Conservation (phyloP, 35 echinoderm and acorn worm genomes). For the Holothuria glaberrima region DNA sequence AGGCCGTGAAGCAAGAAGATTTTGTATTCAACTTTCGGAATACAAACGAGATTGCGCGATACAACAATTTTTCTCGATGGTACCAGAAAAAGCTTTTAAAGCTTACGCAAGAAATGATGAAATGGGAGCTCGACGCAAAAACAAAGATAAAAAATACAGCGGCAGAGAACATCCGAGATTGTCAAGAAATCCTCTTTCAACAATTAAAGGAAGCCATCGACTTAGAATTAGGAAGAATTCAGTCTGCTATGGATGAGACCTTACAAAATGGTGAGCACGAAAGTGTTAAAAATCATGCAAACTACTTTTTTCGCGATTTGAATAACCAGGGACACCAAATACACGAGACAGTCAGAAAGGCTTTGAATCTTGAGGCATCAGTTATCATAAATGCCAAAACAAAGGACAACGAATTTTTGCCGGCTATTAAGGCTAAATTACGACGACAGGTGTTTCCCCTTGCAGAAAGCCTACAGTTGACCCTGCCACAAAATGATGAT, state of each 20-base stretch:
- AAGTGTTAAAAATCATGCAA: constrained; percentile 17
- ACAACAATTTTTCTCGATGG: background rate
- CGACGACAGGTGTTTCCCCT: background rate
- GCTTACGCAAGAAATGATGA: constrained; percentile 6
- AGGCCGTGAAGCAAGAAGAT: constrained; percentile 35
- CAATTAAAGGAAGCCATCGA: background rate
- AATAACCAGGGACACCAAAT: background rate
- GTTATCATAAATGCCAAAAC: constrained; percentile 28
- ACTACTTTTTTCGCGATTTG: constrained; percentile 19
- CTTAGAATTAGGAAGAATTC: background rate
- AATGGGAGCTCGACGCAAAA: constrained; percentile 35
- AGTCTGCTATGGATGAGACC: background rate
- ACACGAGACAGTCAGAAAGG: background rate
- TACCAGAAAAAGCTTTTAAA: background rate
- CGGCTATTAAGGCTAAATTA: background rate
- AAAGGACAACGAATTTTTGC: background rate
- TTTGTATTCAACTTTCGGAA: constrained; percentile 51
- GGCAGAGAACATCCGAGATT: background rate
- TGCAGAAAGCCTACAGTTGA: background rate
- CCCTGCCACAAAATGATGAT: no score
- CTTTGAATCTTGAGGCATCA: background rate
- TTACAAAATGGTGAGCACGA: constrained; percentile 6
- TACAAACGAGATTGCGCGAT: background rate
- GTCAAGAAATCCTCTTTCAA: background rate
- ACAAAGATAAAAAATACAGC: constrained; percentile 3